A percentile compares a stretch with the other conserved stretches of the same genome.
Evolutionary conservation across 2,888 invertebrate genomes (phyloP).

Genomic region (Pandemis heparana): DNA sequence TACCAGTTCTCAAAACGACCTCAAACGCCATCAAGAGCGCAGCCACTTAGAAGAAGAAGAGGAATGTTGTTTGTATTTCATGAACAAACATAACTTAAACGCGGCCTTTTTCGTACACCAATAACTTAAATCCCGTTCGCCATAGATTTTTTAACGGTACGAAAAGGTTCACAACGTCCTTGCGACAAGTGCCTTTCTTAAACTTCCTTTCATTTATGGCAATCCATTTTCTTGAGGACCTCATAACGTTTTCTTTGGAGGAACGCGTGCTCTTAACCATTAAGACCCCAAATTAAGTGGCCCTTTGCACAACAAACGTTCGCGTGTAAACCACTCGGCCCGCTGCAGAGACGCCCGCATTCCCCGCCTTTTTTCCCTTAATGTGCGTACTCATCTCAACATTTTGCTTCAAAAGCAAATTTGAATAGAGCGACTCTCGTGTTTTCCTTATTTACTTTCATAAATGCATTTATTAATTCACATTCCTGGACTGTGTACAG

Average conservation of each 20-base stretch:
- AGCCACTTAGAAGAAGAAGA: too few relatives aligned
- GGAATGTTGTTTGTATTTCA: neutral
- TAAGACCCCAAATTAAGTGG: slow-evolving; percentile 57
- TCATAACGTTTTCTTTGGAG: slow-evolving; percentile 52
- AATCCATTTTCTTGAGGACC: slow-evolving; percentile 49
- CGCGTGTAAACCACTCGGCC: slow-evolving; percentile 46
- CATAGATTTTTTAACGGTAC: slow-evolving; percentile 17
- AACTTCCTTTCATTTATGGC: slow-evolving; percentile 48
- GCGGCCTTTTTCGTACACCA: neutral
- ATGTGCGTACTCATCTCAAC: slow-evolving; percentile 44
- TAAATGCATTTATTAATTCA: slow-evolving; percentile 36
- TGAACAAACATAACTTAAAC: neutral
- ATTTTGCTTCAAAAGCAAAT: slow-evolving; percentile 47
- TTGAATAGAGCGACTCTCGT: slow-evolving; percentile 45
- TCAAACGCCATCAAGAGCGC: too few relatives aligned
- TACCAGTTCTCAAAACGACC: too few relatives aligned
- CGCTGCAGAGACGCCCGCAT: slow-evolving; percentile 28
- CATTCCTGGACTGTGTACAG: neutral
- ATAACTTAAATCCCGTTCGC: neutral
- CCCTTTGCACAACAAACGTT: slow-evolving; percentile 47
- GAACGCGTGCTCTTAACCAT: slow-evolving; percentile 50
- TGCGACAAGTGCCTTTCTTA: slow-evolving; percentile 46
- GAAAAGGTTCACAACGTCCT: slow-evolving; percentile 34
- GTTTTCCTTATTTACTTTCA: slow-evolving; percentile 44
- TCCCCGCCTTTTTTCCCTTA: slow-evolving; percentile 43